These are phyloP conservation scores for Ctena decussata DNA, from an alignment of 2,888 invertebrate species.

Conservation along the genomic window DNA sequence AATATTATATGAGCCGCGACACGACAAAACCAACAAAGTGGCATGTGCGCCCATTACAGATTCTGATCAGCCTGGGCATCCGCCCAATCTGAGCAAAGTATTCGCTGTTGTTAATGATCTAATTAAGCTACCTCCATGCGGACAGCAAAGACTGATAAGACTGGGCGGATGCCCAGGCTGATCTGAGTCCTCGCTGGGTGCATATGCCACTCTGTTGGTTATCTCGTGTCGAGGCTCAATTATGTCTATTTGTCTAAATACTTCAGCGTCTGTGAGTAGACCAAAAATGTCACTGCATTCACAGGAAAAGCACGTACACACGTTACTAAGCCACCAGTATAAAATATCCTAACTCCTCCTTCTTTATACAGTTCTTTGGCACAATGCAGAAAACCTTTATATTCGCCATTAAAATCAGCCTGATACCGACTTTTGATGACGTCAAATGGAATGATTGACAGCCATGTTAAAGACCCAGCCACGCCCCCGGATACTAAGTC, in stretches of 20 bases:
- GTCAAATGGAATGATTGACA: slow-evolving; percentile 91
- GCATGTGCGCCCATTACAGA: no score
- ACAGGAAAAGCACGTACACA: slow-evolving; percentile 91
- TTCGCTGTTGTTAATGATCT: no score
- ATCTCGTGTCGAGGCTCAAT: no score
- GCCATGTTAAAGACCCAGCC: slow-evolving; percentile 90
- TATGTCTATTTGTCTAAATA: slow-evolving; percentile 54
- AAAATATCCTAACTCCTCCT: slow-evolving; percentile 89
- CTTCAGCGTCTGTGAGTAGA: slow-evolving; percentile 80
- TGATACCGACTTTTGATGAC: slow-evolving; percentile 91
- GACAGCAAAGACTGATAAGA: no score
- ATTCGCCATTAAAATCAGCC: slow-evolving; percentile 89
- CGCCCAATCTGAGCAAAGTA: no score
- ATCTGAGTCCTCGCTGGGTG: no score
- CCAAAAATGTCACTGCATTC: slow-evolving; percentile 90
- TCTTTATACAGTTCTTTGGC: slow-evolving; percentile 88
- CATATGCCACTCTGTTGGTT: no score
- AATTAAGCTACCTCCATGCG: no score
- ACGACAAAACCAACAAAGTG: no score
- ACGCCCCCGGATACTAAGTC: slow-evolving; percentile 85
- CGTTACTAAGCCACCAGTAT: slow-evolving; percentile 90
- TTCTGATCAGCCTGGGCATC: no score
- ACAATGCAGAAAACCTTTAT: slow-evolving; percentile 90
- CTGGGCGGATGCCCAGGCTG: no score
- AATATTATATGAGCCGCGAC: no score